Evolutionary conservation across 2,113 vertebrate species (phyloP), one percentile per base, ranked within the genome.

Genomic region (Gymnorhina tibicen): DNA sequence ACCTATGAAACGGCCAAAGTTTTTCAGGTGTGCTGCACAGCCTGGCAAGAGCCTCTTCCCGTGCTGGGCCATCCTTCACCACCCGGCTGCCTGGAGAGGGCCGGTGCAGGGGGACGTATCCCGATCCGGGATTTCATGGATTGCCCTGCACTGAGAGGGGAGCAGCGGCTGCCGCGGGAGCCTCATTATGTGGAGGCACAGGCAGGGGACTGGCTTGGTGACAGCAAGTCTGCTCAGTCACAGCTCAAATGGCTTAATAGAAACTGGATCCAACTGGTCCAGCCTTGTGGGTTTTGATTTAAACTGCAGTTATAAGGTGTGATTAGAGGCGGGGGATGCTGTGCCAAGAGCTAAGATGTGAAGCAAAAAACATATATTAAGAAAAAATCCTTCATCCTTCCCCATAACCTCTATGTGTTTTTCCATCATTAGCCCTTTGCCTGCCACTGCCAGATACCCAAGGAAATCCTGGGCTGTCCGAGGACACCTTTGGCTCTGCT

Each of bases 191-290:
- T 20, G 22, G 81, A 87, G 92, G 92, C 63, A 28, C 97, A 91
- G 93, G 95, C 94, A 89, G 89, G 93, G 93, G 58, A 70, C 91
- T 93, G 94, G 95, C 87, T 52, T 62, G 91, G 96, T 95, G 96
- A 96, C 96, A 97, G 88, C 86, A 75, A 96, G 87, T 95, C 93
- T 97, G 94, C 91, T 97, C 94, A 24, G 89, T 49, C 28, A 24
- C 59, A 93, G 97, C 95, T 95, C 95, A 84, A 87, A 89, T 80
- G 93, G 93, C 76, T 96, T 95, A 77, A 96, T 62, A 80, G 92
- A 42, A 97, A 96, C 95, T 87, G 93, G 94, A 96, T 97, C 92
- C 85, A 93, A 94, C 96, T 93, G 89, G 92, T 91, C 78, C 88
- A 52, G 95, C 91, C 83, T 91, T 68, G 87, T 1, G 41, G 77